Evolutionary conservation across 2,888 invertebrate species (phyloP), one percentile per base, ranked within the genome.

Genomic region (Pseudococcus viburni): DNA sequence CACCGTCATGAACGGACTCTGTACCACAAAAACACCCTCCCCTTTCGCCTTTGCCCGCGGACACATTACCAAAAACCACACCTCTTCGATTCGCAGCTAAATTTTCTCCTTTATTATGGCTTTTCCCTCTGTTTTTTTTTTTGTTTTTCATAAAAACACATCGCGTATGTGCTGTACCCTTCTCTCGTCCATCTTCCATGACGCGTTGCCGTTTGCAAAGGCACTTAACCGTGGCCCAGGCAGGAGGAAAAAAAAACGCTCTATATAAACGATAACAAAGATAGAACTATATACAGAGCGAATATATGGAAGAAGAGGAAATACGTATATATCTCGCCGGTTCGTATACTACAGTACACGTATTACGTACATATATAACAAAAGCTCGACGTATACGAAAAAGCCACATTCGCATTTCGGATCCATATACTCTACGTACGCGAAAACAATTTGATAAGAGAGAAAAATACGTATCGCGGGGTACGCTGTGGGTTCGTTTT

Each of bases 371-470:
- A 22, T 64, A 22, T 59, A 64, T 15, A 64, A 64, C 64, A 64
- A 64, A 64, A 64, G 64, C 64, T 64, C 64, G 12, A 22, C 22
- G 64, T 11, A 64, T 11, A 64, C 64, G 22, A 64, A 64, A 64
- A 64, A 22, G n/a, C 59, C 15, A 19, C 59, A 5, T 59, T 64
- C n/a, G 55, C 55, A 5, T 55, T 33, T 33, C 26, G 26, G 26
- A 33, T 33, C 26, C 26, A 64, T 64, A 22, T 64, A 55, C n/a
- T 51, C 4, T 19, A 59, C 59, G 59, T 51, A 55, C 55, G 22
- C 64, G 19, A 64, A 9, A 64, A 64, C 64, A 64, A 64, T 64
- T 64, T 64, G 64, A 64, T 64, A 64, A 64, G 64, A 64, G 64
- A 64, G 64, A 22, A 64, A 64, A 64, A 64, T 64, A 22, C 19